Evolutionary conservation across 1,140 invertebrate species (phyloP).

Genomic region (Polyergus mexicanus): DNA sequence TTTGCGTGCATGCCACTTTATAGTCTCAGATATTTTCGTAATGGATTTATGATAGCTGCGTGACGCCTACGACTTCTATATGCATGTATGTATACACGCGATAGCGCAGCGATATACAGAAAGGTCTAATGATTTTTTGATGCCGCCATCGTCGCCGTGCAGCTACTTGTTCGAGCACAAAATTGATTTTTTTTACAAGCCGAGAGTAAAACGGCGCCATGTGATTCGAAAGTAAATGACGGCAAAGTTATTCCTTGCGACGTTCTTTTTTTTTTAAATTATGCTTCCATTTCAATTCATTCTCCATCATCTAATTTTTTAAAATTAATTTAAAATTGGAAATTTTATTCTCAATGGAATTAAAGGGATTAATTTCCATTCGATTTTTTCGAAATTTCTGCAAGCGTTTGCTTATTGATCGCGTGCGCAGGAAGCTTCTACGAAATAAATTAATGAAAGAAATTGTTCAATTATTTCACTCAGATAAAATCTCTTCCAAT

Average conservation of each 20-base stretch:
- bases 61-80: constrained; percentile 51
- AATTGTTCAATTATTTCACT: neutral
- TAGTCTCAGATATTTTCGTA: constrained; percentile 68
- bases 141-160: constrained; percentile 40
- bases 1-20: constrained; percentile 55
- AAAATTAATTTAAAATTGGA: neutral
- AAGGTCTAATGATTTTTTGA: constrained; percentile 70
- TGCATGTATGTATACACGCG: constrained; percentile 36
- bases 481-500: neutral
- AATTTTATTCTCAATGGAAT: neutral
- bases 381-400: neutral
- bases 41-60: constrained; percentile 73
- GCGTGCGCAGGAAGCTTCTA: neutral
- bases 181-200: constrained; percentile 64
- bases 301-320: too few relatives aligned
- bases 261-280: neutral
- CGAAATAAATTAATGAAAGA: neutral
- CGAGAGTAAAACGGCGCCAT: constrained; percentile 21
- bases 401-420: neutral
- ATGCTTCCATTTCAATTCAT: neutral
- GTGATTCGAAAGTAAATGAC: constrained; percentile 32
- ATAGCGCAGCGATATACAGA: constrained; percentile 54
- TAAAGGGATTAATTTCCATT: neutral
- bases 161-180: constrained; percentile 64
- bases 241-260: constrained; percentile 35